These are phyloP conservation scores for Australoheros scitulus DNA, from an alignment of 2,113 vertebrate species.

Conservation along the genomic window DNA sequence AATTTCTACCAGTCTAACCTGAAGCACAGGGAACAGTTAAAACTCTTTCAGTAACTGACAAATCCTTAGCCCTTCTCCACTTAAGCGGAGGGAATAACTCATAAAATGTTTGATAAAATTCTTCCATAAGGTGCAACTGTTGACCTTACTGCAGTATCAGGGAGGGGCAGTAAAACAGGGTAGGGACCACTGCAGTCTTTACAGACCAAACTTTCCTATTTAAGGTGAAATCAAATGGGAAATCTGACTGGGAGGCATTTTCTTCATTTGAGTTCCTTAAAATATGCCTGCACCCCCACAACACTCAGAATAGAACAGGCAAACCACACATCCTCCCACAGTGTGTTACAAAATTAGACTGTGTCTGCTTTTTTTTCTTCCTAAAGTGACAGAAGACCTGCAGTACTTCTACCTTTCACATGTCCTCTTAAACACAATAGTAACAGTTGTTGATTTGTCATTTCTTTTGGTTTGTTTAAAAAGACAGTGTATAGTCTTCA, in stretches of 20 bases:
- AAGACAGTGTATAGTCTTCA: background rate
- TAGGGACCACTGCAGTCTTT: background rate
- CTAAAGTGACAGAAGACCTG: conserved; percentile 10
- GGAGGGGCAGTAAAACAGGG: background rate
- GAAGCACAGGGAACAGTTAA: background rate
- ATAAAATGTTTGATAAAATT: background rate
- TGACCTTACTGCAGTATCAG: background rate
- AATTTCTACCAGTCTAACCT: conserved; percentile 23
- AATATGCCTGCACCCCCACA: conserved; percentile 54
- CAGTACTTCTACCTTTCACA: conserved; percentile 16
- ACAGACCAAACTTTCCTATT: conserved; percentile 46
- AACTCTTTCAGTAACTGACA: background rate
- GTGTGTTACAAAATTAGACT: conserved; percentile 30
- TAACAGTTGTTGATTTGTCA: background rate
- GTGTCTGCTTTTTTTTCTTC: background rate
- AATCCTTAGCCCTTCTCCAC: background rate
- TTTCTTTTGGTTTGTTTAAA: background rate
- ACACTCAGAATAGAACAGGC: conserved; percentile 58
- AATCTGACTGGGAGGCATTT: conserved; percentile 49
- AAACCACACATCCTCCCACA: conserved; percentile 60
- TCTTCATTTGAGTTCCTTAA: conserved; percentile 41
- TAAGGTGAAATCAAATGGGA: conserved; percentile 40
- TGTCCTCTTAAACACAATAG: background rate
- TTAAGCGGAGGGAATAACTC: background rate
- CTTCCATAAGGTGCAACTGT: background rate